Percentiles rank a stretch among this genome's conserved stretches.
Conservation (phyloP, 2,113 vertebrate genomes). For the Recurvirostra avosetta region DNA sequence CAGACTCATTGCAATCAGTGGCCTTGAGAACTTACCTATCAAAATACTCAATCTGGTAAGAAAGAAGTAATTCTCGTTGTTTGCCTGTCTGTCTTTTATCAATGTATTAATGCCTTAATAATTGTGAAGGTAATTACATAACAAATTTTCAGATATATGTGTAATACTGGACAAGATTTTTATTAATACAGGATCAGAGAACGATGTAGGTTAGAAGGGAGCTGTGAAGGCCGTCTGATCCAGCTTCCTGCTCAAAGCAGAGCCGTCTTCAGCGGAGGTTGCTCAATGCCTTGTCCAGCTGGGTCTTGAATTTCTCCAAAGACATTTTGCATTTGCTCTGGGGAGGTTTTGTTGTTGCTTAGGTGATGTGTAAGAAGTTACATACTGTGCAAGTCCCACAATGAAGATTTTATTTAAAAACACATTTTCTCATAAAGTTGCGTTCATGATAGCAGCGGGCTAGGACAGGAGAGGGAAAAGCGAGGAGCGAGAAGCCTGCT, state of each 20-base stretch:
- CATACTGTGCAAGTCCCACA: neutral
- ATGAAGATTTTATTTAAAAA: neutral
- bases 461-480: neutral
- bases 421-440: neutral
- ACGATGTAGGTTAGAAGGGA: neutral
- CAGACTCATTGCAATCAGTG: conserved; percentile 72
- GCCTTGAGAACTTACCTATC: conserved; percentile 79
- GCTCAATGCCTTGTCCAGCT: neutral
- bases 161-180: neutral
- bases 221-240: neutral
- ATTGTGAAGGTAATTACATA: fast-evolving
- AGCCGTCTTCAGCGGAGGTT: neutral
- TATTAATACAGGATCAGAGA: neutral
- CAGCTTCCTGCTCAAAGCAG: neutral
- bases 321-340: neutral
- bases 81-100: neutral
- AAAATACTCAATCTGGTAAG: conserved; percentile 83
- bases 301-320: neutral
- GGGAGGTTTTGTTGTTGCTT: neutral
- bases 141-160: neutral
- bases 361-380: neutral
- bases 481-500: neutral
- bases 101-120: too few relatives aligned
- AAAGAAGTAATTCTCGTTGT: fast-evolving
- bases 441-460: neutral